Evolutionary conservation across 2,113 vertebrate species (phyloP), one percentile per base, ranked within the genome.

Genomic region (Nannobrachium achirus): DNA sequence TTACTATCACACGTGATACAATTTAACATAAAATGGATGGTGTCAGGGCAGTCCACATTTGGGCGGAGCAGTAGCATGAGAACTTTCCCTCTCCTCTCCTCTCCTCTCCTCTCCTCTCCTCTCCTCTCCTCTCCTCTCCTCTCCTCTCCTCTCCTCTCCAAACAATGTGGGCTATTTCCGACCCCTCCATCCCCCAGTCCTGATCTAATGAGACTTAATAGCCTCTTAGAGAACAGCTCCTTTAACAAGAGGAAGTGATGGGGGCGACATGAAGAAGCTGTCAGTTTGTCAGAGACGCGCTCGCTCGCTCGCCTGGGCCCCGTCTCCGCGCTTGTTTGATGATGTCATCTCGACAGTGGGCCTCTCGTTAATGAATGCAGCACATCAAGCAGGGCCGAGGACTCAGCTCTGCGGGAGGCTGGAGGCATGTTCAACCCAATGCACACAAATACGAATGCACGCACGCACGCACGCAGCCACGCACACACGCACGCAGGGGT

Each of bases 201-300:
- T 59, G 62, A 57, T 64, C 72, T 76, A 80, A 86, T 59, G 71
- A 82, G 50, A 82, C 67, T n/a, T 74, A 81, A 71, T 63, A 73
- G 61, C 49, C 63, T 58, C 46, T 62, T 65, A 67, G 61, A 58
- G 53, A 84, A 65, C 45, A n/a, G 56, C 63, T 62, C 44, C 46
- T 73, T 74, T 75, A 77, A 86, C 65, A 82, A 79, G 60, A 39
- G n/a, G n/a, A 66, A 71, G 62, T 42, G 73, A 69, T 75, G 59
- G 68, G 65, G 61, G n/a, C n/a, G n/a, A 71, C 42, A 69, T 80
- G 71, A 69, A 73, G 73, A 61, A 71, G 1, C 18, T 57, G 46
- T 60, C 62, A 68, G 59, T 88, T 80, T 87, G 69, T 83, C 40
- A 25, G 39, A 20, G 64, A 56, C 60, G 25, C 61, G 68, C n/a